Conservation (phyloP, 92 coral and sea anemone species). For the Zoanthus sociatus region DNA sequence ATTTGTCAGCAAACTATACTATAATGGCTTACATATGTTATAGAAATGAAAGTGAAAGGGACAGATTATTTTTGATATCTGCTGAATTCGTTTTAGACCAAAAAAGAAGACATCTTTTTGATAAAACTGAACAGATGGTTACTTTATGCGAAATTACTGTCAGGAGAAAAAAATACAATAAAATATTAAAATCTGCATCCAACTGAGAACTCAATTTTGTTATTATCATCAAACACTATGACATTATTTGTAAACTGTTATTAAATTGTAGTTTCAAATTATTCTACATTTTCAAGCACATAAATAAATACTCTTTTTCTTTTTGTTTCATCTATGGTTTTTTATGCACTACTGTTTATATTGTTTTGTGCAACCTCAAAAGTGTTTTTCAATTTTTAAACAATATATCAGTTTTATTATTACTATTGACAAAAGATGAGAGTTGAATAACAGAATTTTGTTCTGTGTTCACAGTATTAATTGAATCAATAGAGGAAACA, state of each 20-base stretch:
- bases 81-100: not conserved
- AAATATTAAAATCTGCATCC: conserved; percentile 80
- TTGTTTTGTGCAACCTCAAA: conserved; percentile 40
- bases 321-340: not conserved
- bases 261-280: conserved; percentile 32
- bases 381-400: conserved; percentile 32
- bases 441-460: conserved; percentile 40
- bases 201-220: conserved; percentile 72
- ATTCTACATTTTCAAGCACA: not conserved
- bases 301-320: conserved; percentile 32
- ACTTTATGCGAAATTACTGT: conserved; percentile 61
- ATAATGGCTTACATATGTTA: conserved; percentile 6
- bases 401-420: conserved; percentile 29
- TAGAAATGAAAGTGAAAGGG: not conserved
- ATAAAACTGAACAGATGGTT: conserved; percentile 75
- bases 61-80: not conserved
- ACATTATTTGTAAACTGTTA: conserved; percentile 69
- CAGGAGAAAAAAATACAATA: conserved; percentile 64
- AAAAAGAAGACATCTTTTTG: conserved; percentile 13
- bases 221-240: conserved; percentile 69
- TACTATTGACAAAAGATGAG: conserved; percentile 36
- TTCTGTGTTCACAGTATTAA: conserved; percentile 48
- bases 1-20: not conserved
- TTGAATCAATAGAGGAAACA: conserved; percentile 26
- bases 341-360: conserved; percentile 5